Evolutionary conservation across 1,140 invertebrate genomes (phyloP).

Genomic region (Zophobas morio): DNA sequence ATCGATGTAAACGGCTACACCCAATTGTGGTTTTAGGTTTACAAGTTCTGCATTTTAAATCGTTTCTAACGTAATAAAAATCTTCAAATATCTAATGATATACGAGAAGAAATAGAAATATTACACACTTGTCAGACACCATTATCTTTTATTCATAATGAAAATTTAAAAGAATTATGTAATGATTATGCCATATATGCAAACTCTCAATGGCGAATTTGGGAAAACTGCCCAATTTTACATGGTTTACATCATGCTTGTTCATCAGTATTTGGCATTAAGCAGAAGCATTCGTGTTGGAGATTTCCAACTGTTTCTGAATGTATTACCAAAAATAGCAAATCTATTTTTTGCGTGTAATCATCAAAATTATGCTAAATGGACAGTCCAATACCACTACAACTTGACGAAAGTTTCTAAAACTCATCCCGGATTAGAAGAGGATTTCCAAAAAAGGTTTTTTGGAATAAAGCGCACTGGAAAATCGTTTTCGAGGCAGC

Average conservation of each 20-base stretch:
- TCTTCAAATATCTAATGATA: conserved; percentile 51
- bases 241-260: conserved; percentile 59
- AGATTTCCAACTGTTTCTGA: conserved; percentile 56
- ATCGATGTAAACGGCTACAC: conserved; percentile 5
- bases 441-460: conserved; percentile 55
- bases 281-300: conserved; percentile 56
- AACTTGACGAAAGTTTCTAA: conserved; percentile 57
- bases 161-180: conserved; percentile 51
- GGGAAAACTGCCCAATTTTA: conserved; percentile 64
- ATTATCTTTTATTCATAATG: conserved; percentile 55
- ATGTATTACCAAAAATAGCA: conserved; percentile 42
- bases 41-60: conserved; percentile 67
- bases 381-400: conserved; percentile 52
- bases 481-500: conserved; percentile 59
- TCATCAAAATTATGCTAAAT: conserved; percentile 57
- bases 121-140: conserved; percentile 45
- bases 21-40: conserved; percentile 56
- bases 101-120: conserved; percentile 43
- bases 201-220: conserved; percentile 40
- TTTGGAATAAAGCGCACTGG: conserved; percentile 58
- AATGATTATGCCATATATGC: conserved; percentile 44
- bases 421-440: conserved; percentile 58
- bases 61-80: conserved; percentile 51
- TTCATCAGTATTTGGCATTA: conserved; percentile 56
- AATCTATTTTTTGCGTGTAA: conserved; percentile 57